Evolutionary conservation across 2,888 invertebrate genomes (phyloP).

Genomic region (Salticus scenicus): DNA sequence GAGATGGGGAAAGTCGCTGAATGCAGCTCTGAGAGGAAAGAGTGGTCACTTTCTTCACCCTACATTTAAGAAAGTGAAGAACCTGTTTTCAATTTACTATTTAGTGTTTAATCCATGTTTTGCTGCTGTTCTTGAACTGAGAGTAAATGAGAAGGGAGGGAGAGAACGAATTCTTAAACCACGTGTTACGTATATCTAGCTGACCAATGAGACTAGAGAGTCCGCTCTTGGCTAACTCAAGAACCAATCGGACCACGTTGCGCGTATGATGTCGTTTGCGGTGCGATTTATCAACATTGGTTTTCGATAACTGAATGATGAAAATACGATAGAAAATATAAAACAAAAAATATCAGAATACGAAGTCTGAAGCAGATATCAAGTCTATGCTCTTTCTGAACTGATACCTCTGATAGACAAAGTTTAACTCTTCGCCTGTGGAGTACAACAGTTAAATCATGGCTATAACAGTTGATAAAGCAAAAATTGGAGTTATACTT

Average conservation of each 20-base stretch:
- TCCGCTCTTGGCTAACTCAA: not conserved
- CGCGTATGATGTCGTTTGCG: slow-evolving; percentile 58
- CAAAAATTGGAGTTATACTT: slow-evolving; percentile 54
- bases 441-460: slow-evolving; percentile 4
- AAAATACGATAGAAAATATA: slow-evolving; percentile 37
- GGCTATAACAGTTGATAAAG: slow-evolving; percentile 47
- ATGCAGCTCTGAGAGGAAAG: not conserved
- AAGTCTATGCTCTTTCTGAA: slow-evolving; percentile 13
- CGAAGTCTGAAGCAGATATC: slow-evolving; percentile 35
- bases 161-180: slow-evolving; percentile 14
- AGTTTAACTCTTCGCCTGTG: not conserved
- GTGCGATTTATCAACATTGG: slow-evolving; percentile 63
- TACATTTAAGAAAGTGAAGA: slow-evolving; percentile 20
- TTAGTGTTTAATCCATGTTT: slow-evolving; percentile 29
- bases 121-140: slow-evolving; percentile 53
- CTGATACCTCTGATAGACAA: not conserved
- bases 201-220: slow-evolving; percentile 35
- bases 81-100: slow-evolving; percentile 35
- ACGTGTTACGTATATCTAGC: slow-evolving; percentile 40
- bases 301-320: slow-evolving; percentile 59
- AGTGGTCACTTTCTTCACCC: slow-evolving; percentile 32
- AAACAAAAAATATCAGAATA: slow-evolving; percentile 29
- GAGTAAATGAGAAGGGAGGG: slow-evolving; percentile 6
- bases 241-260: slow-evolving; percentile 50
- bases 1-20: not conserved